These are phyloP conservation scores for Pristionchus exspectatus DNA, from an alignment of 2,888 invertebrate species.

Conservation along the genomic window DNA sequence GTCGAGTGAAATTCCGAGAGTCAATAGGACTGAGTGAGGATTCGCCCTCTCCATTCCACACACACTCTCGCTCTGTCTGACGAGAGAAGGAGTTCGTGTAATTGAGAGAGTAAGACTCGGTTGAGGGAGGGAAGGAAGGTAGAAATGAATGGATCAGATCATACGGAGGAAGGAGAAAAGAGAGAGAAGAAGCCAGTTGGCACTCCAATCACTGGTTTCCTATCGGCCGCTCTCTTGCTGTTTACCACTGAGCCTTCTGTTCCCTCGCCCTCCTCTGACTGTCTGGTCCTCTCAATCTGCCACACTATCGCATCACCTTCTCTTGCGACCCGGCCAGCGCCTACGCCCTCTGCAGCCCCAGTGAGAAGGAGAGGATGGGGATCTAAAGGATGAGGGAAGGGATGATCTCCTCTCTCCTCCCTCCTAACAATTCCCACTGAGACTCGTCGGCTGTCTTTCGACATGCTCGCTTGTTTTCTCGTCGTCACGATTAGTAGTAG, in stretches of 20 bases:
- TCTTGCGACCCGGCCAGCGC: slow-evolving; percentile 28
- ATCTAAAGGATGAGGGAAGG: slow-evolving; percentile 17
- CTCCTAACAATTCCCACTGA: background rate
- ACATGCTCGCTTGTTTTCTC: slow-evolving; percentile 4
- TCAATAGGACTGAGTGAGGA: slow-evolving; percentile 56
- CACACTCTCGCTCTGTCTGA: too few species aligned
- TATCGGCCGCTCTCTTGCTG: background rate
- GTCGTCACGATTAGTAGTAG: slow-evolving; percentile 6
- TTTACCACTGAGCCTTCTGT: background rate
- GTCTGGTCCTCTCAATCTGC: slow-evolving; percentile 4
- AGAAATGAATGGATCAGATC: slow-evolving; percentile 36
- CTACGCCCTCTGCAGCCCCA: slow-evolving; percentile 36
- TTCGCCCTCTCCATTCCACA: too few species aligned
- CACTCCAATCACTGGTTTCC: slow-evolving; percentile 7
- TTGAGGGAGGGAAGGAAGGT: slow-evolving; percentile 47
- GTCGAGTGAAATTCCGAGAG: background rate
- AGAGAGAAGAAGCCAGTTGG: slow-evolving; percentile 40
- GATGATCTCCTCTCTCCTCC: background rate
- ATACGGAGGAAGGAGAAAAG: background rate
- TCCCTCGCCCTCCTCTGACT: background rate
- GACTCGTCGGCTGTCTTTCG: background rate
- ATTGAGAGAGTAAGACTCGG: slow-evolving; percentile 22
- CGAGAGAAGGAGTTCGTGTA: too few species aligned
- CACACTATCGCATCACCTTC: background rate
- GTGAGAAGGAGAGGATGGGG: background rate